Conservation (phyloP, 1,140 invertebrate genomes). For the Diachasmimorpha longicaudata region DNA sequence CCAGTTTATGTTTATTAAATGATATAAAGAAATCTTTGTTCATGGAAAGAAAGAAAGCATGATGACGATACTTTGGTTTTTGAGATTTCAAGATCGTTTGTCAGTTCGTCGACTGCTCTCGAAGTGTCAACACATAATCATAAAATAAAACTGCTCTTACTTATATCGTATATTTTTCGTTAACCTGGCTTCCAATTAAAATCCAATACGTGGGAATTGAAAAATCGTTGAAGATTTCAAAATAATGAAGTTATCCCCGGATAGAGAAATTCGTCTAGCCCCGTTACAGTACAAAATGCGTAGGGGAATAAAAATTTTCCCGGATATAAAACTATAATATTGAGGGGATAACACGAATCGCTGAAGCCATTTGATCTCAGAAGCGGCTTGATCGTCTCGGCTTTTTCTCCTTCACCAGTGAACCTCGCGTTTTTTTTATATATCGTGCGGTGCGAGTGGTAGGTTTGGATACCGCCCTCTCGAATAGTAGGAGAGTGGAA, state of each 20-base stretch:
- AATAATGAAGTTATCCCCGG: neutral
- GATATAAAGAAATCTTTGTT: no score
- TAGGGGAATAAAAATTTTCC: neutral
- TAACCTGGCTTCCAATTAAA: no score
- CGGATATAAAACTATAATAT: constrained; percentile 17
- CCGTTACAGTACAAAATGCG: neutral
- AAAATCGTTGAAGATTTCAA: neutral
- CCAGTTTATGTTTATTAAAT: no score
- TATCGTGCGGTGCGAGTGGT: constrained; percentile 30
- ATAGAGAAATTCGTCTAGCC: neutral
- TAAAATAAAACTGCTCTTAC: no score
- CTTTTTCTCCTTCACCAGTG: neutral
- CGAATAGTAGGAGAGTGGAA: constrained; percentile 36
- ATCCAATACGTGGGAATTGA: no score
- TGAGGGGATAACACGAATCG: constrained; percentile 59
- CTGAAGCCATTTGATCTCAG: constrained; percentile 63
- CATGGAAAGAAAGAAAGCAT: no score
- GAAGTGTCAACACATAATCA: no score
- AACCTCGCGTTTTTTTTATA: constrained; percentile 10
- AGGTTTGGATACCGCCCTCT: constrained; percentile 21
- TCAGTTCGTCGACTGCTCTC: no score
- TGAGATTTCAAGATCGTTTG: no score
- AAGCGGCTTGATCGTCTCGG: constrained; percentile 25
- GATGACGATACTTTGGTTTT: no score
- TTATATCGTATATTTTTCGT: no score